Conservation (phyloP, 2,797 vertebrate genomes). For the Gastrophryne carolinensis region DNA sequence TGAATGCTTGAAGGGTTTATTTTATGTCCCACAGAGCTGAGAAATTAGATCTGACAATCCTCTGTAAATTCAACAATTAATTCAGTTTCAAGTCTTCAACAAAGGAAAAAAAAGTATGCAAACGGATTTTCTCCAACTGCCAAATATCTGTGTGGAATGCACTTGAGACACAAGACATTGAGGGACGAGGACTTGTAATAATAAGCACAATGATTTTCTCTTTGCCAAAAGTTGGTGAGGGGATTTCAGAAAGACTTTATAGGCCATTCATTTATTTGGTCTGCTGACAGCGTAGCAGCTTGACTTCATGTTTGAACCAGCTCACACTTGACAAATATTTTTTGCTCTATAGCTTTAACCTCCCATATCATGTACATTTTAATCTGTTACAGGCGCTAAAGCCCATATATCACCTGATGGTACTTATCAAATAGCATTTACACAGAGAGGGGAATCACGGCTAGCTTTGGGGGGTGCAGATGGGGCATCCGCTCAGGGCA, state of each 20-base stretch:
- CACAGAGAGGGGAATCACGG: no score
- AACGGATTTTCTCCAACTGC: background rate
- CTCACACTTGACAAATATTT: no score
- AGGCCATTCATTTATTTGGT: background rate
- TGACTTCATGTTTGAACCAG: background rate
- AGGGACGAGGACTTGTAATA: conserved; percentile 4
- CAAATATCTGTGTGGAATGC: conserved; percentile 40
- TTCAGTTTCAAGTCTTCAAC: conserved; percentile 6
- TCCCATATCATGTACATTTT: no score
- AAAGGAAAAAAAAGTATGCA: conserved; percentile 5
- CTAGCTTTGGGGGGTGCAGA: no score
- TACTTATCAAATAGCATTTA: no score
- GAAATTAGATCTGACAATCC: conserved; percentile 15
- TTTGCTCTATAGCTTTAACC: no score
- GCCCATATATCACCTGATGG: no score
- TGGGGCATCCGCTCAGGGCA: no score
- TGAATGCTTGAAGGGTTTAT: conserved; percentile 12
- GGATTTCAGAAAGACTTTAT: background rate
- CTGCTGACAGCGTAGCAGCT: background rate
- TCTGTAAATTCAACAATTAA: background rate
- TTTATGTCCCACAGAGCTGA: background rate
- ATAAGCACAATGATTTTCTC: conserved; percentile 12
- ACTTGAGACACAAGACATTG: conserved; percentile 20
- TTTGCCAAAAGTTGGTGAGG: background rate
- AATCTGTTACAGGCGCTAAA: no score